Base-by-base conservation (phyloP, 2,888 invertebrate genomes). In the Hololepta plana region DNA sequence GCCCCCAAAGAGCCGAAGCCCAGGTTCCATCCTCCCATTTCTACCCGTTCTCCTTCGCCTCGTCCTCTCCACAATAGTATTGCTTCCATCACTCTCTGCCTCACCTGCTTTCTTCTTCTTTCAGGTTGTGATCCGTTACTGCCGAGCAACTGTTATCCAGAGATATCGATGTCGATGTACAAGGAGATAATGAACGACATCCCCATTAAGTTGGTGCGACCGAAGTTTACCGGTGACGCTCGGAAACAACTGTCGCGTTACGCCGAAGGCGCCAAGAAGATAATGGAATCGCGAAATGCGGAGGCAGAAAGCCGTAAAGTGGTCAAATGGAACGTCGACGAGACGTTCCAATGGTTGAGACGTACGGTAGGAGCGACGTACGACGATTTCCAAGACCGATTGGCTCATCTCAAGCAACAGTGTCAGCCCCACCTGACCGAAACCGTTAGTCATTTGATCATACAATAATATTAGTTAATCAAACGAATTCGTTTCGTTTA, bases 291-390 rank as follows among this genome's bases (percentile, higher is more conserved):
- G 4, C 72, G 91, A 41, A 85, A 85, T 51, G 80, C 84, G 5
- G 81, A 87, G 13, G 72, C 88, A 0, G 91, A 93, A 49, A 88
- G 91, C 46, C 67, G 95, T 34, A 95, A 95, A 59, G 82, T 93
- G 8, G 93, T 96, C 1, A 95, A 93, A 52, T 95, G 95, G 95
- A 91, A 93, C 59, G 91, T 90, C 1, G 93, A 95, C 47, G 93
- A 95, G 43, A 93, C 91, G 12, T 91, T 95, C 54, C 84, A 85
- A 41, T 95, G 93, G 93, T 53, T 95, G 25, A 66, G 93, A 47
- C 70, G 81, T 45, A 90, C 91, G 6, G 79, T 87, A 15, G 90
- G 88, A 28, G 90, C 91, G 7, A 87, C 85, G 2, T 90, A 88
- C 53, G 88, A 90, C 53, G 88, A 90, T 53, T 90, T 88, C 52